phyloP scores from a whole-genome alignment of 2,113 vertebrate species.

The Esox niger region DNA sequence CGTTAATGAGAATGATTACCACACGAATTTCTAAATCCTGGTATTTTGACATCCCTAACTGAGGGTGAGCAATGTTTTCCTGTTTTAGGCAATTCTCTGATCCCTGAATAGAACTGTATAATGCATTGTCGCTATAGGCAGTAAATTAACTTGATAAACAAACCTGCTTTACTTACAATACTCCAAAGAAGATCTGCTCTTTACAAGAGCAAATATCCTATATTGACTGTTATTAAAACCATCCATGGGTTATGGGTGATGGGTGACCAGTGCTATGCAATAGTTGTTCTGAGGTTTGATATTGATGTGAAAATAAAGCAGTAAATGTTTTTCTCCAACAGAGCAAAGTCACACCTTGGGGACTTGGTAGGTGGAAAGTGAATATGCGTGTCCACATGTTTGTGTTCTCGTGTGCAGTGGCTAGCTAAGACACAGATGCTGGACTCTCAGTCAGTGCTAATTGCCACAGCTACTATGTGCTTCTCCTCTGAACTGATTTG shows the following conservation, averaged over 20 bases:
- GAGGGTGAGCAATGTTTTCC: too few relatives aligned
- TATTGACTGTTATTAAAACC: background rate
- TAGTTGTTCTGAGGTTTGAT: too few relatives aligned
- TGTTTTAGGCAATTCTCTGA: background rate
- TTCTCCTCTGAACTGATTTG: slow-evolving; percentile 37
- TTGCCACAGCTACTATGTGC: slow-evolving; percentile 42
- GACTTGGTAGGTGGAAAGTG: background rate
- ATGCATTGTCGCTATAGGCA: background rate
- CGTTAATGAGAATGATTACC: too few relatives aligned
- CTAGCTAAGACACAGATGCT: slow-evolving; percentile 22
- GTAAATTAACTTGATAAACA: too few relatives aligned
- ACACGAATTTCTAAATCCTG: too few relatives aligned
- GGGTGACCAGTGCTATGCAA: too few relatives aligned
- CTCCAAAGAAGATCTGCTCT: background rate
- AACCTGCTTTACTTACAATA: background rate
- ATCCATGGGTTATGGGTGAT: background rate
- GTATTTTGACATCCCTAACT: too few relatives aligned
- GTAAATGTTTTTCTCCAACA: background rate
- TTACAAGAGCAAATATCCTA: background rate
- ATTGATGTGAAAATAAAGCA: background rate
- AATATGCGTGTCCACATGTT: background rate
- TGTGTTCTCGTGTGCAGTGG: slow-evolving; percentile 6
- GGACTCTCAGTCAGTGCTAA: slow-evolving; percentile 48
- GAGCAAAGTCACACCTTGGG: background rate
- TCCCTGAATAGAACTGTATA: background rate